Conservation (phyloP, 2,797 vertebrate species). For the Muscicapa comitata region DNA sequence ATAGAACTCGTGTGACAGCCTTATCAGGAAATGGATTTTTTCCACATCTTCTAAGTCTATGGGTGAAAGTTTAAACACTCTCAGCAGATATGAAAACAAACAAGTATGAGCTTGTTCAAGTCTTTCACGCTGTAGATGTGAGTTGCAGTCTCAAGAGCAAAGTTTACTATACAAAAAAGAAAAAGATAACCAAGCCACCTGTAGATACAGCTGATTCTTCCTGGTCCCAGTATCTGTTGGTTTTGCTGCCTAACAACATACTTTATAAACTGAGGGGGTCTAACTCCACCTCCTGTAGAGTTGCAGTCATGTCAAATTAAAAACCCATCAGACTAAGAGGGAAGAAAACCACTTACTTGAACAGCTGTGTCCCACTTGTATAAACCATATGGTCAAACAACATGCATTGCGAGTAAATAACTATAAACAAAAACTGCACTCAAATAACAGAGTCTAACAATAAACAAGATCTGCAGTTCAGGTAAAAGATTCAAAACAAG, state of each 20-base stretch:
- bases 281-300: not conserved
- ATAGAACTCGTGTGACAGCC: not conserved
- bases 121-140: not conserved
- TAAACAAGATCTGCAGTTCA: not conserved
- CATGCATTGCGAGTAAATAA: not conserved
- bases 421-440: not conserved
- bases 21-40: not conserved
- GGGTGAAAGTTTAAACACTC: not conserved
- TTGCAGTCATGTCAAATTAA: conserved; percentile 1
- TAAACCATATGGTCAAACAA: conserved; percentile 21
- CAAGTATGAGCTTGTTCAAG: not conserved
- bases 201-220: not conserved
- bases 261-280: not conserved
- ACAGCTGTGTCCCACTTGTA: not conserved
- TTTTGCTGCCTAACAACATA: not conserved
- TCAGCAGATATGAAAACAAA: not conserved
- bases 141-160: not conserved
- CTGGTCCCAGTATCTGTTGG: not conserved
- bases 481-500: not conserved
- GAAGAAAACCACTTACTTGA: not conserved
- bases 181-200: not conserved
- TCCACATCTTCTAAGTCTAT: not conserved
- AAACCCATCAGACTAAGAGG: not conserved
- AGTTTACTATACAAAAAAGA: not conserved
- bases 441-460: not conserved